A percentile compares a stretch with the other conserved stretches of the same genome.
Evolutionary conservation across 2,797 vertebrate species (phyloP).

Genomic region (Galagoides demidoff): DNA sequence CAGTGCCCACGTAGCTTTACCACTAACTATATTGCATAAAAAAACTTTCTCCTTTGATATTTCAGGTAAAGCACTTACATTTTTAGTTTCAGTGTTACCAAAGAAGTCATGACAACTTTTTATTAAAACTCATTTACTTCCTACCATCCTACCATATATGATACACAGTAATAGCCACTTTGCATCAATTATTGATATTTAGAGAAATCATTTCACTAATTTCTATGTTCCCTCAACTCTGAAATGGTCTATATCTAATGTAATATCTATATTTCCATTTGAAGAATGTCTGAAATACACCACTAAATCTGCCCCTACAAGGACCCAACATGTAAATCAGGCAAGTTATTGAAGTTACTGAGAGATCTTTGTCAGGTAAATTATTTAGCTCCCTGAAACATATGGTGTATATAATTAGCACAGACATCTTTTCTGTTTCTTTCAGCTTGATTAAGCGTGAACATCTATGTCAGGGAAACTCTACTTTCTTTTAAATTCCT

Average conservation of each 20-base stretch:
- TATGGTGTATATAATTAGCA: not conserved
- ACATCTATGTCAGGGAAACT: not conserved
- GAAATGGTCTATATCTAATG: not conserved
- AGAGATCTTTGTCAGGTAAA: not conserved
- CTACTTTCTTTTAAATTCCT: not conserved
- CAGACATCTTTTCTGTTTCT: not conserved
- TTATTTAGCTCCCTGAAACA: not conserved
- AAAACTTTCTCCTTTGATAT: constrained; percentile 24
- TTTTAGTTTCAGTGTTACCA: not conserved
- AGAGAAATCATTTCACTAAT: not conserved
- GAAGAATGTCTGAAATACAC: not conserved
- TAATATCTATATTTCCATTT: not conserved
- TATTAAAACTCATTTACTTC: not conserved
- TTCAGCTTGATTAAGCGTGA: not conserved
- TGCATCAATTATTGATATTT: not conserved
- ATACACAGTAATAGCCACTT: not conserved
- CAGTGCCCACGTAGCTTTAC: not conserved
- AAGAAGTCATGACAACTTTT: not conserved
- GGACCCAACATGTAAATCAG: no score
- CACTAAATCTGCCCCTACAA: not conserved
- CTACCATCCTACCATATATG: not conserved
- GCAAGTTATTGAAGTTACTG: not conserved
- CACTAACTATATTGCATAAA: not conserved
- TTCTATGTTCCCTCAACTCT: not conserved
- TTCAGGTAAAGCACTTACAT: not conserved